Evolutionary conservation across 2,888 invertebrate genomes (phyloP).

Genomic region (Nysson spinosus): DNA sequence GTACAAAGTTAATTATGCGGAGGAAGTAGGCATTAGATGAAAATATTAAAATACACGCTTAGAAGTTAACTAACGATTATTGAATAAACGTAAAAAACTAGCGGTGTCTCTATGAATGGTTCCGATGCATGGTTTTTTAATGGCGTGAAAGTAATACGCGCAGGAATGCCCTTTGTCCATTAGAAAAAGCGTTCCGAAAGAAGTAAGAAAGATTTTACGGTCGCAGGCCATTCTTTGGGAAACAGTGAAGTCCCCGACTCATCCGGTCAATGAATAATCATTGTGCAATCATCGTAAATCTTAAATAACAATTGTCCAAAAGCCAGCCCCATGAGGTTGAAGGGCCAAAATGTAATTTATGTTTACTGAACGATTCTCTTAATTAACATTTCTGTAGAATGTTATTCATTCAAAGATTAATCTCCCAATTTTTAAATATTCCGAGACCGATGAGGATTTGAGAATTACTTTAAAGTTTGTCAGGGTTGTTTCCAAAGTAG

Average conservation of each 20-base stretch:
- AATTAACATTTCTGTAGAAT: too few species aligned
- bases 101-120: not conserved
- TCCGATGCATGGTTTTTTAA: not conserved
- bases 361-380: too few species aligned
- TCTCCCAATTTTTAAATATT: too few species aligned
- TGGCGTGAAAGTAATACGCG: constrained; percentile 25
- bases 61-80: not conserved
- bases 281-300: constrained; percentile 51
- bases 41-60: too few species aligned
- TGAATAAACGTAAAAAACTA: not conserved
- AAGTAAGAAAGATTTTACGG: constrained; percentile 34
- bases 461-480: too few species aligned
- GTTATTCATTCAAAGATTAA: too few species aligned
- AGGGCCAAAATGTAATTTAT: constrained; percentile 17
- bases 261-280: constrained; percentile 45
- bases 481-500: too few species aligned
- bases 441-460: too few species aligned
- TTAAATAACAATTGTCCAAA: constrained; percentile 21
- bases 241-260: constrained; percentile 10
- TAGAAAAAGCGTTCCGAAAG: constrained; percentile 5
- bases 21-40: too few species aligned
- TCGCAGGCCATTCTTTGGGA: constrained; percentile 25
- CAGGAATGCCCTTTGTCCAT: constrained; percentile 8
- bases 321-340: not conserved
- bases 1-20: too few species aligned